Base-by-base conservation (phyloP, 2,113 vertebrate species). In the Uropsilus gracilis region DNA sequence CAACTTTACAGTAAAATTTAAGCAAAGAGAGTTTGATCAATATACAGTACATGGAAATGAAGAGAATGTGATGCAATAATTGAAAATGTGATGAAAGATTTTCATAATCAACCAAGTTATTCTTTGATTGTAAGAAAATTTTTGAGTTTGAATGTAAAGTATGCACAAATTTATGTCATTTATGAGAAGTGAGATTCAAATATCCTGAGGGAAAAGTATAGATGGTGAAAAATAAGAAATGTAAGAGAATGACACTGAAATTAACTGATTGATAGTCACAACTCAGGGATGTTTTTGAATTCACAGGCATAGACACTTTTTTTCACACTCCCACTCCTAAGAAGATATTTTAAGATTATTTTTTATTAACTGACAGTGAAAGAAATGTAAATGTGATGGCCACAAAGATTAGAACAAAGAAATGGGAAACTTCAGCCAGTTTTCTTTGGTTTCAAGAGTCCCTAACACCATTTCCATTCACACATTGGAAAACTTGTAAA, bases 21-120 rank as follows among this genome's bases (percentile, higher is more conserved):
- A 86, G 44, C 8, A 64, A 89, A 37, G 71, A 93, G 50, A 91
- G 48, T 78, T 86, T 95, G 73, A 93, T 94, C 42, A 82, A 24
- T 66, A 50, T 64, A 30, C 59, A 75, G 73, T 64, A 83, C 3
- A 28, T n/a, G 5, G 18, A 91, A 13, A 86, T 16, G 24, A 92
- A 91, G 34, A 91, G 93, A 72, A 44, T 55, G 63, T 61, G 73
- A 83, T 61, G 24, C 13, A 75, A n/a, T n/a, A n/a, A n/a, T n/a
- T n/a, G 34, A 91, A 94, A 72, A 44, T 55, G 63, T 61, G 73
- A 83, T 61, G 24, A 10, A 75, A 89, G 46, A 81, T 85, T 90
- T 92, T 90, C 66, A 76, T 37, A 88, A 48, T 85, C 11, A 20
- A 22, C n/a, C 30, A 93, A 64, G 32, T 78, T 75, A 26, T 46